phyloP scores from a whole-genome alignment of 2,888 invertebrate genomes.

The Oasisia sp. region DNA sequence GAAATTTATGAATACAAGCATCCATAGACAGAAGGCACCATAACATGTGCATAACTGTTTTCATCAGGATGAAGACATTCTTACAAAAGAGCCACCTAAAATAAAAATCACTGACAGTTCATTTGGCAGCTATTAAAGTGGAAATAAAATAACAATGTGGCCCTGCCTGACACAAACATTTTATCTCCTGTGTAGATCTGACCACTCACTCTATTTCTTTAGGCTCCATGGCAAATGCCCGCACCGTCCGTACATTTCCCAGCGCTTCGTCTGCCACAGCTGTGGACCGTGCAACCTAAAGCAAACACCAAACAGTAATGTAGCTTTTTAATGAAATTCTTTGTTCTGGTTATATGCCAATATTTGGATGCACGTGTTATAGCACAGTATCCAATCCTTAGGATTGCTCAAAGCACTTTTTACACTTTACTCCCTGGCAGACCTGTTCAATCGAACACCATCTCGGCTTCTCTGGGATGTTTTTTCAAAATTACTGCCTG shows the following conservation, averaged over 20 bases:
- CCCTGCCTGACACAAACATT: not conserved
- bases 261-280: constrained; percentile 93
- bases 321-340: not conserved
- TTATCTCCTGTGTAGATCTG: not conserved
- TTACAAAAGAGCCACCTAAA: no score
- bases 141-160: not conserved
- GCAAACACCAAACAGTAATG: constrained; percentile 38
- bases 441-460: no score
- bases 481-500: no score
- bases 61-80: not conserved
- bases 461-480: no score
- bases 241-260: constrained; percentile 90
- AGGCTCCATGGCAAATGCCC: constrained; percentile 93
- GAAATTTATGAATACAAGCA: not conserved
- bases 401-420: no score
- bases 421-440: no score
- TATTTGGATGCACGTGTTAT: not conserved
- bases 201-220: constrained; percentile 73
- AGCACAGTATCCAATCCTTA: no score
- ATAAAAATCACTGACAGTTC: no score
- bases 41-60: not conserved
- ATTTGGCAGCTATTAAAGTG: not conserved
- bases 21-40: not conserved
- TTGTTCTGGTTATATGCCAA: not conserved
- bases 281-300: constrained; percentile 83